Base-by-base conservation (phyloP, 37 sponge, comb jelly and placozoan species). In the Bolinopsis microptera region DNA sequence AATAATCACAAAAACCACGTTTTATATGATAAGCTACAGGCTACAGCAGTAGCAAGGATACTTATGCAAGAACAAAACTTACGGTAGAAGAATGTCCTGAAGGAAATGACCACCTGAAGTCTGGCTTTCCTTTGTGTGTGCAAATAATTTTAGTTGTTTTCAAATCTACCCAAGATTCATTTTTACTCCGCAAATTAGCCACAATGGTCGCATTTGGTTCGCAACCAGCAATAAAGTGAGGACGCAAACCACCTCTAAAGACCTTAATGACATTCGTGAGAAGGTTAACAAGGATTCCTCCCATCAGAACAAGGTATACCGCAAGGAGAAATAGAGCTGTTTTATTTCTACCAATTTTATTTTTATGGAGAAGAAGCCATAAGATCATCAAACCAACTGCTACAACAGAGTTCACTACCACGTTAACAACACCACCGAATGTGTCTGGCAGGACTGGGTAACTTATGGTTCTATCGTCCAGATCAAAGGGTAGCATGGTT, bases 21-120 rank as follows among this genome's bases (percentile, higher is more conserved):
- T n/a, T n/a, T n/a, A n/a, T n/a, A n/a, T n/a, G n/a, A n/a, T n/a
- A n/a, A n/a, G n/a, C n/a, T n/a, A n/a, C n/a, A n/a, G n/a, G n/a
- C n/a, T n/a, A n/a, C n/a, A n/a, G n/a, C n/a, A n/a, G n/a, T n/a
- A n/a, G n/a, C n/a, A n/a, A n/a, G n/a, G n/a, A n/a, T n/a, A n/a
- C n/a, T n/a, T n/a, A n/a, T n/a, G n/a, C n/a, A n/a, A n/a, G n/a
- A 48, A 48, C 5, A 48, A 48, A n/a, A 80, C 37, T 80, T 34
- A 80, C 82, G 2, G 2, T 35, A 36, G 82, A 80, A 34, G 82
- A 34, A 80, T 80, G 82, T 80, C 82, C 82, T 2, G 82, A 80
- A 9, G 82, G 82, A 35, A 80, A 35, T 16, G 82, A 80, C 82
- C 82, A 80, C 8, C 82, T 24, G 38, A 32, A 80, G 3, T 34